Percentiles rank a stretch among this genome's conserved stretches.
These are phyloP conservation scores for Aphidius colemani DNA, from an alignment of 2,888 invertebrate species.

Conservation along the genomic window DNA sequence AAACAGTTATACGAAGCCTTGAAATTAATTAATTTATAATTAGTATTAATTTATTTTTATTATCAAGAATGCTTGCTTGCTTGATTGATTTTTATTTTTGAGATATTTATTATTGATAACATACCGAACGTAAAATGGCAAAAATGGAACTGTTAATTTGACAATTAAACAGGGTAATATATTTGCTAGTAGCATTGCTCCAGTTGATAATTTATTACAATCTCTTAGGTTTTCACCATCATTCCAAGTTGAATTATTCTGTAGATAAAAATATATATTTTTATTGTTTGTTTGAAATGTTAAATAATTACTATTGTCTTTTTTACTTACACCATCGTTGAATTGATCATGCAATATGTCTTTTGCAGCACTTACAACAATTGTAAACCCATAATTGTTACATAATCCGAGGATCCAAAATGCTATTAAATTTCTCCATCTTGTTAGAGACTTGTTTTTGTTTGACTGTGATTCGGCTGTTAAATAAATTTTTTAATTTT, in stretches of 20 bases:
- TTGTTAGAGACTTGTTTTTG: slow-evolving; percentile 8
- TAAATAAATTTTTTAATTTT: too few species aligned
- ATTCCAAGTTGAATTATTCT: background rate
- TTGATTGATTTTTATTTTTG: background rate
- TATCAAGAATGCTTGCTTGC: too few species aligned
- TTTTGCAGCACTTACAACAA: slow-evolving; percentile 83
- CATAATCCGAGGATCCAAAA: slow-evolving; percentile 82
- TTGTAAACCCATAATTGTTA: slow-evolving; percentile 86
- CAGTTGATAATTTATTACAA: slow-evolving; percentile 76
- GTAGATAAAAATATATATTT: background rate
- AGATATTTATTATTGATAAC: slow-evolving; percentile 45
- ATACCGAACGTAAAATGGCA: slow-evolving; percentile 71
- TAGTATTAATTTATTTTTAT: background rate
- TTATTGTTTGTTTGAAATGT: background rate
- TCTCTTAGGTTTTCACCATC: slow-evolving; percentile 48
- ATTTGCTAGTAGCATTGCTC: slow-evolving; percentile 79
- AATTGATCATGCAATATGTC: slow-evolving; percentile 66
- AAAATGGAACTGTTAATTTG: slow-evolving; percentile 74
- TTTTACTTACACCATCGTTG: slow-evolving; percentile 40
- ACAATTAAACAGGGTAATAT: slow-evolving; percentile 74
- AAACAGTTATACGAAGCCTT: slow-evolving; percentile 67
- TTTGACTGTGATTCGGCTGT: too few species aligned
- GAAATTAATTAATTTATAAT: slow-evolving; percentile 36
- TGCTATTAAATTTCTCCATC: slow-evolving; percentile 66
- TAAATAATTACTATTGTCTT: background rate